Conservation (phyloP, 2,113 vertebrate species). For the Labeo catla region DNA sequence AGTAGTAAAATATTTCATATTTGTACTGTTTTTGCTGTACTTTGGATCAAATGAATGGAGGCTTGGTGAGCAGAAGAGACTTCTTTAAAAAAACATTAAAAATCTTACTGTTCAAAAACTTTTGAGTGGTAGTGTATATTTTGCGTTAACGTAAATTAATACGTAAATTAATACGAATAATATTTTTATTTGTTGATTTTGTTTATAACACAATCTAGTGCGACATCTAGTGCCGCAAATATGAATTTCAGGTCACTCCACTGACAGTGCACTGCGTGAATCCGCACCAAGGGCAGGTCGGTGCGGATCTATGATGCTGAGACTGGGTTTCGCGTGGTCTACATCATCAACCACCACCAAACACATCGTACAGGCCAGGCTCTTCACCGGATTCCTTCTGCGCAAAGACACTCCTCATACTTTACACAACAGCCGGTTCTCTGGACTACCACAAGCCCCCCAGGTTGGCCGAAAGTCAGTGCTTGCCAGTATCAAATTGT, state of each 20-base stretch:
- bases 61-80: too few relatives aligned
- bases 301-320: slow-evolving; percentile 68
- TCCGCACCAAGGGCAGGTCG: neutral
- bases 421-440: neutral
- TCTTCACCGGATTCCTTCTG: slow-evolving; percentile 37
- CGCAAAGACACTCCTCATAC: neutral
- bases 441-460: slow-evolving; percentile 31
- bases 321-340: slow-evolving; percentile 60
- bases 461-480: slow-evolving; percentile 38
- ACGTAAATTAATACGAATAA: too few relatives aligned
- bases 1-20: too few relatives aligned
- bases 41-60: too few relatives aligned
- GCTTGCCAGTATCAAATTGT: slow-evolving; percentile 32
- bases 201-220: neutral
- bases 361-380: slow-evolving; percentile 34
- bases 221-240: slow-evolving; percentile 33
- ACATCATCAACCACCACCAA: slow-evolving; percentile 47
- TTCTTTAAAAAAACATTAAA: too few relatives aligned
- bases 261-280: neutral
- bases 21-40: too few relatives aligned
- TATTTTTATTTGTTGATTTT: neutral
- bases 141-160: too few relatives aligned
- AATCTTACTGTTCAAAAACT: too few relatives aligned
- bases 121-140: too few relatives aligned
- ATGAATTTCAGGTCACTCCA: neutral